Percentiles rank a stretch among this genome's conserved stretches.
These are phyloP conservation scores for Epinotia ramella DNA, from an alignment of 2,888 invertebrate species.

Conservation along the genomic window DNA sequence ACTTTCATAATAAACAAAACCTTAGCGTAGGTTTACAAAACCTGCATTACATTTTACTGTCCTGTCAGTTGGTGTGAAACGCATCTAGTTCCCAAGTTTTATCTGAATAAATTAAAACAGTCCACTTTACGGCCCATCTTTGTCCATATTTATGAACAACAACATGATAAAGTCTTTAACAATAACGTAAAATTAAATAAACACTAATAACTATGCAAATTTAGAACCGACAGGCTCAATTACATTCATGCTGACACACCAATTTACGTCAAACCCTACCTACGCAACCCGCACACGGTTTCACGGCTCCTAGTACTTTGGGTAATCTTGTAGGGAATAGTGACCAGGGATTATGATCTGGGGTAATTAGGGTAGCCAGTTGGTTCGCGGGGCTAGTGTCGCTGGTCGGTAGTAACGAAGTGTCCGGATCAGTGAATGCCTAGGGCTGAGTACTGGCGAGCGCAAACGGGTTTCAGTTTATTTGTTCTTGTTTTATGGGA, in stretches of 20 bases:
- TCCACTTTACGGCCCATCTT: constrained; percentile 5
- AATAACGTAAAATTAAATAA: constrained; percentile 55
- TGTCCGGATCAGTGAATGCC: constrained; percentile 63
- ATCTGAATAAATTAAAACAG: background rate
- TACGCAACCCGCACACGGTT: constrained; percentile 45
- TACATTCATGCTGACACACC: constrained; percentile 50
- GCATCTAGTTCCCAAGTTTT: constrained; percentile 5
- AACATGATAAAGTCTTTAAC: constrained; percentile 33
- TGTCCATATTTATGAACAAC: constrained; percentile 20
- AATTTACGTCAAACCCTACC: constrained; percentile 47
- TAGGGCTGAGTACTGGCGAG: constrained; percentile 51
- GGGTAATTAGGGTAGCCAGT: background rate
- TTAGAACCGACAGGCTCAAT: constrained; percentile 63
- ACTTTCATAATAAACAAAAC: too few relatives aligned
- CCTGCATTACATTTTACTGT: background rate
- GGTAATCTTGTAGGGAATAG: constrained; percentile 42
- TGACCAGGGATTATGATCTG: constrained; percentile 27
- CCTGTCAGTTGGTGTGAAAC: background rate
- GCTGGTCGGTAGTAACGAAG: constrained; percentile 55
- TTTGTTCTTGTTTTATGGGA: constrained; percentile 31
- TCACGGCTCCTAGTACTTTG: constrained; percentile 48
- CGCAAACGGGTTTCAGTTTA: constrained; percentile 42
- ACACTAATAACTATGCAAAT: constrained; percentile 78
- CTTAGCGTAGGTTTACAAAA: background rate
- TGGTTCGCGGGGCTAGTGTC: constrained; percentile 45